Evolutionary conservation across 2,113 vertebrate genomes (phyloP).

Genomic region (Anhinga rufa): DNA sequence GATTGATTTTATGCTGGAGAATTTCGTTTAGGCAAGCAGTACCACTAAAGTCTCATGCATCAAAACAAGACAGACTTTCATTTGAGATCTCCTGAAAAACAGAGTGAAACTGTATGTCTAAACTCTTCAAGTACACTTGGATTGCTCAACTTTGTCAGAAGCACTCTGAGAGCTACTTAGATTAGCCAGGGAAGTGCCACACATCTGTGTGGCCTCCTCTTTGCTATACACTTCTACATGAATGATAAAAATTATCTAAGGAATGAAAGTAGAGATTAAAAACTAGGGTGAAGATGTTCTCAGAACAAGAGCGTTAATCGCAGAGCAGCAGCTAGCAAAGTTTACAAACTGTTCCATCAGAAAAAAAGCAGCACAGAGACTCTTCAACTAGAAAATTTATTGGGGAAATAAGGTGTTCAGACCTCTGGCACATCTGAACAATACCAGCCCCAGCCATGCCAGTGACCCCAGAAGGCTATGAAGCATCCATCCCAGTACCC

Average conservation of each 20-base stretch:
- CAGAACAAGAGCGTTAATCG: not conserved
- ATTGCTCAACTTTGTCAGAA: not conserved
- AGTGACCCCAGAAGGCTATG: not conserved
- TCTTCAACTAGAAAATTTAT: not conserved
- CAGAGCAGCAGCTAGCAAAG: not conserved
- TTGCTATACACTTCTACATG: not conserved
- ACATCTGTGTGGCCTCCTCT: not conserved
- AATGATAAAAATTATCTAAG: not conserved
- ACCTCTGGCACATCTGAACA: not conserved
- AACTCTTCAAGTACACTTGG: not conserved
- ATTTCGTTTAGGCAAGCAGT: conserved; percentile 4
- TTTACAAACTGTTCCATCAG: not conserved
- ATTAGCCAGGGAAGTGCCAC: not conserved
- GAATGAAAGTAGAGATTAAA: not conserved
- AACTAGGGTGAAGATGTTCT: not conserved
- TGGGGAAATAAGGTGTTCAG: not conserved
- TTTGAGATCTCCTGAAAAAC: not conserved
- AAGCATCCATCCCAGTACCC: not conserved
- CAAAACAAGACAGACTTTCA: not conserved
- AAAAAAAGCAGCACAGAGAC: not conserved
- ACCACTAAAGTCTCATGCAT: not conserved
- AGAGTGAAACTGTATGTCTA: not conserved
- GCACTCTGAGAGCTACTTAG: not conserved
- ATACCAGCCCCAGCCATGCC: rapidly evolving
- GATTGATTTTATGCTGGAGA: conserved; percentile 25